Conservation (phyloP, 2,113 vertebrate genomes). For the Eurystomus gularis region DNA sequence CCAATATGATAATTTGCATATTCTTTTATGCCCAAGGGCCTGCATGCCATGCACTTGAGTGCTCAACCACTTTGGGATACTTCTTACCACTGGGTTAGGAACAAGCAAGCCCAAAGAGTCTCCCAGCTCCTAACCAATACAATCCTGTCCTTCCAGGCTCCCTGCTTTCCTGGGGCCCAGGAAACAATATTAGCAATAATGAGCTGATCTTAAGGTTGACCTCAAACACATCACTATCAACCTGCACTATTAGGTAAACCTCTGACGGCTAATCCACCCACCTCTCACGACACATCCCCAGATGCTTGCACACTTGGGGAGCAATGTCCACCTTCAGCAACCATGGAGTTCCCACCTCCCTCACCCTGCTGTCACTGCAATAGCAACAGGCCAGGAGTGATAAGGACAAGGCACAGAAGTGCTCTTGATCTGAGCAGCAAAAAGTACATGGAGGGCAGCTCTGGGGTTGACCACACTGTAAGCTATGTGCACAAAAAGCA, state of each 20-base stretch:
- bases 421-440: neutral
- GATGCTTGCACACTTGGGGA: neutral
- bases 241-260: neutral
- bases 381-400: neutral
- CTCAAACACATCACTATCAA: neutral
- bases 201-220: neutral
- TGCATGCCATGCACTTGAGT: neutral
- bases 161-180: neutral
- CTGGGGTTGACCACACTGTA: neutral
- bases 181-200: neutral
- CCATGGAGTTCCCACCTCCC: neutral
- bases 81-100: neutral
- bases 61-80: neutral
- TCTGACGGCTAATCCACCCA: neutral
- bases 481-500: rapidly evolving
- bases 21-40: neutral
- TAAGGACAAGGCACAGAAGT: neutral
- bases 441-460: neutral
- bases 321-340: neutral
- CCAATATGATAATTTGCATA: neutral
- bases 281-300: neutral
- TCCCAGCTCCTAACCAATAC: neutral
- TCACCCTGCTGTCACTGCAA: neutral
- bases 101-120: neutral
- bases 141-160: neutral